phyloP scores from a whole-genome alignment of 1,140 invertebrate species.

The Ctenoplectra terminalis region DNA sequence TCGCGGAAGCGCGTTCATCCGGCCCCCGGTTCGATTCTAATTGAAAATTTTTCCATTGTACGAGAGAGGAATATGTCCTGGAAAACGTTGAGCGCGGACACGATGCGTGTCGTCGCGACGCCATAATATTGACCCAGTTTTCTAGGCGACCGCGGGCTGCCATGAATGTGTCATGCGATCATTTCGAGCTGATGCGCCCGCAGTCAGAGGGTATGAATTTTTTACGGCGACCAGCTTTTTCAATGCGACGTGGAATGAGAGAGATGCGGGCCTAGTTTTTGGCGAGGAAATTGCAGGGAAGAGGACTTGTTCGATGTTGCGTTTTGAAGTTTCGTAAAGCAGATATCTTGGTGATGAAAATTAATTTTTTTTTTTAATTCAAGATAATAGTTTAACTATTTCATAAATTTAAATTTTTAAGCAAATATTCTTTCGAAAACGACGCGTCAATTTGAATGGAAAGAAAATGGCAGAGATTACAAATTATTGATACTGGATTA shows the following conservation, averaged over 20 bases:
- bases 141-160: slow-evolving; percentile 19
- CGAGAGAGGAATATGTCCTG: neutral
- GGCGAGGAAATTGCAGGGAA: neutral
- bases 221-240: slow-evolving; percentile 9
- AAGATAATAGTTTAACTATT: no score
- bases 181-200: slow-evolving; percentile 42
- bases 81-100: no score
- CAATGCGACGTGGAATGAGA: neutral
- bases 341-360: no score
- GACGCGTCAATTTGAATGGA: no score
- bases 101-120: slow-evolving; percentile 38
- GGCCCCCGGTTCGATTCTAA: neutral
- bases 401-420: no score
- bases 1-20: slow-evolving; percentile 20
- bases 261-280: neutral
- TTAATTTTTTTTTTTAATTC: no score
- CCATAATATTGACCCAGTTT: slow-evolving; percentile 68
- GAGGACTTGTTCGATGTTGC: neutral
- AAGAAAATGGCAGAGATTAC: no score
- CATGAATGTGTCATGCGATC: slow-evolving; percentile 59
- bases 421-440: no score
- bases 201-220: slow-evolving; percentile 27
- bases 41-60: slow-evolving; percentile 19
- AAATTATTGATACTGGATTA: no score
- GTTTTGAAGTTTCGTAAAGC: neutral